Conservation (phyloP, 2,797 vertebrate genomes). For the Sebastes aleutianus region DNA sequence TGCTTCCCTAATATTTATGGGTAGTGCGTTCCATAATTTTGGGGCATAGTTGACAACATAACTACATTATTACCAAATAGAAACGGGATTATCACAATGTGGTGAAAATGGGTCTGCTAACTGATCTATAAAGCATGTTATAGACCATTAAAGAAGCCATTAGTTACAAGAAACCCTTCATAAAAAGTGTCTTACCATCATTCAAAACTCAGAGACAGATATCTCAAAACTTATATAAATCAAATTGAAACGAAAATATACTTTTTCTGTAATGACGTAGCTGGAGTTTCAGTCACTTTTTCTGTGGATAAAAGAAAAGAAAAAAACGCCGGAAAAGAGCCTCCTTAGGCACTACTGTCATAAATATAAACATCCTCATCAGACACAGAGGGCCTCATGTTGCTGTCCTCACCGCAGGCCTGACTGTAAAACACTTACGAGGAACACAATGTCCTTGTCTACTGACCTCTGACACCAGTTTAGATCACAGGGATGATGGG, state of each 20-base stretch:
- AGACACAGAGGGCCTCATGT: slow-evolving; percentile 3
- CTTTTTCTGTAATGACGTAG: neutral
- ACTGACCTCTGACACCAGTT: slow-evolving; percentile 39
- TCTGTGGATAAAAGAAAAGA: slow-evolving; percentile 39
- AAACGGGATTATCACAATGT: neutral
- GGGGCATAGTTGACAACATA: too few species aligned
- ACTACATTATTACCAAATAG: neutral
- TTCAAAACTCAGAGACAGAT: neutral
- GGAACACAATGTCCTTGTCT: slow-evolving; percentile 39
- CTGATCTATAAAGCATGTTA: neutral
- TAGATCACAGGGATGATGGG: slow-evolving; percentile 19
- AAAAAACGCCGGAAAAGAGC: slow-evolving; percentile 32
- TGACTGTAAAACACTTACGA: slow-evolving; percentile 28
- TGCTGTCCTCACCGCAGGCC: neutral
- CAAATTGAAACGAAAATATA: neutral
- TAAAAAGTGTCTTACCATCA: neutral
- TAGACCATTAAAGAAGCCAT: neutral
- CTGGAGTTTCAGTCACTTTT: neutral
- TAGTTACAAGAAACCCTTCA: neutral
- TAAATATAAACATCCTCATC: slow-evolving; percentile 53
- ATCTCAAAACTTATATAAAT: neutral
- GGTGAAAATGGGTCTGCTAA: neutral
- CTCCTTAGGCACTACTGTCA: slow-evolving; percentile 37
- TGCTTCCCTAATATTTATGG: too few species aligned
- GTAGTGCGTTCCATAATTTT: too few species aligned